Evolutionary conservation across 2,888 invertebrate genomes (phyloP).

Genomic region (Apantesis nais): DNA sequence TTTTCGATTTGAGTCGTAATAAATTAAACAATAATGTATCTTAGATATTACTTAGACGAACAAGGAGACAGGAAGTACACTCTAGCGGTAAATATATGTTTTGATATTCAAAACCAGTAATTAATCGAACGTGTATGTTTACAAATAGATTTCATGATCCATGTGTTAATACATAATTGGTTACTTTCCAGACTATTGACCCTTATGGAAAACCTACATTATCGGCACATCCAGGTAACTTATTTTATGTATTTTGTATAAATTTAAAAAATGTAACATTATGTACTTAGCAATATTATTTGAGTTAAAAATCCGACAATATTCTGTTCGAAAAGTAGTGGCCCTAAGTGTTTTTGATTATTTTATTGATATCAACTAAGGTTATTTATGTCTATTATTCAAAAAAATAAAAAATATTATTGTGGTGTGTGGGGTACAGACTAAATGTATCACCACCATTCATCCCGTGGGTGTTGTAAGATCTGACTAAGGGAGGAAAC

Average conservation of each 20-base stretch:
- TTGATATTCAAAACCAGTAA: conserved; percentile 33
- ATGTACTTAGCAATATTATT: too few relatives aligned
- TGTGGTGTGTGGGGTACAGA: too few relatives aligned
- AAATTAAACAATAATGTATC: conserved; percentile 66
- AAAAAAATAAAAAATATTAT: too few relatives aligned
- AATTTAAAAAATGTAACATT: not conserved
- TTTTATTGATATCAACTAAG: too few relatives aligned
- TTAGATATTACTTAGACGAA: conserved; percentile 88
- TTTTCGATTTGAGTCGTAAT: not conserved
- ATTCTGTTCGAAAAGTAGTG: too few relatives aligned
- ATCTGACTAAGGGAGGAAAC: too few relatives aligned
- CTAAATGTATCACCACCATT: too few relatives aligned
- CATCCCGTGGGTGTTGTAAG: too few relatives aligned
- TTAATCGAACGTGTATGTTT: conserved; percentile 45
- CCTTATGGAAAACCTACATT: conserved; percentile 92
- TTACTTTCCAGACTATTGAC: conserved; percentile 89
- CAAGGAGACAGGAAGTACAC: conserved; percentile 94
- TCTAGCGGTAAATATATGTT: conserved; percentile 88
- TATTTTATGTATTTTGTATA: not conserved
- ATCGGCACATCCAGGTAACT: conserved; percentile 94
- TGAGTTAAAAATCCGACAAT: too few relatives aligned
- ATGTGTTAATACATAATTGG: not conserved
- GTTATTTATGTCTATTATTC: too few relatives aligned
- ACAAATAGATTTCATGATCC: conserved; percentile 10
- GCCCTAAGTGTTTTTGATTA: too few relatives aligned